phyloP scores from a whole-genome alignment of 2,888 invertebrate species.

The Protodeltote pygarga region DNA sequence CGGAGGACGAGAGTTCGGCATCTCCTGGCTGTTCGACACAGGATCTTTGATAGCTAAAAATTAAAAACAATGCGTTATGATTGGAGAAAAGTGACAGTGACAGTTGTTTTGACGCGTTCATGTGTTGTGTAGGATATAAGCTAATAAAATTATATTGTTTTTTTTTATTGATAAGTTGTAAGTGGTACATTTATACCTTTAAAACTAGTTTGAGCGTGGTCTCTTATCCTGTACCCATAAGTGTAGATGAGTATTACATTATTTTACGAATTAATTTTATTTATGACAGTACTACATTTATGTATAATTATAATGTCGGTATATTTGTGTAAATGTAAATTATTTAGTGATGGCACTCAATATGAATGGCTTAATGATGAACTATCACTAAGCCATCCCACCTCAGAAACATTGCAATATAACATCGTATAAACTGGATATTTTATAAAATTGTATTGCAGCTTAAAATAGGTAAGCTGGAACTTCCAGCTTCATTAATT shows the following conservation, averaged over 20 bases:
- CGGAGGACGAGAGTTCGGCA: slow-evolving; percentile 67
- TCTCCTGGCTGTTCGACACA: slow-evolving; percentile 61
- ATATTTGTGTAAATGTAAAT: neutral
- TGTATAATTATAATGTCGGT: neutral
- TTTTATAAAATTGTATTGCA: no score
- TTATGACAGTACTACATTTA: neutral
- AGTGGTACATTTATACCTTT: neutral
- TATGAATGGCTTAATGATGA: no score
- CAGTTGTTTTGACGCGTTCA: neutral
- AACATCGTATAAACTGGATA: no score
- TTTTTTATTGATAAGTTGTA: neutral
- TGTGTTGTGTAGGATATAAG: neutral
- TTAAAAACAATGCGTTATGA: slow-evolving; percentile 16
- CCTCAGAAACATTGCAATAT: no score
- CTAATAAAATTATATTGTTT: neutral
- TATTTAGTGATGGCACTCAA: slow-evolving; percentile 5
- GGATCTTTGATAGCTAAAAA: slow-evolving; percentile 72
- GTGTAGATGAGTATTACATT: neutral
- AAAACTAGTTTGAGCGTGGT: no score
- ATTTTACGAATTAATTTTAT: neutral
- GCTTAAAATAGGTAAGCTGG: no score
- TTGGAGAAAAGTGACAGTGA: neutral
- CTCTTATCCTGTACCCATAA: no score
- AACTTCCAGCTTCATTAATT: no score
- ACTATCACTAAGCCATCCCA: no score